A percentile compares a stretch with the other conserved stretches of the same genome.
Evolutionary conservation across 2,113 vertebrate species (phyloP).

Genomic region (Gymnarchus niloticus): DNA sequence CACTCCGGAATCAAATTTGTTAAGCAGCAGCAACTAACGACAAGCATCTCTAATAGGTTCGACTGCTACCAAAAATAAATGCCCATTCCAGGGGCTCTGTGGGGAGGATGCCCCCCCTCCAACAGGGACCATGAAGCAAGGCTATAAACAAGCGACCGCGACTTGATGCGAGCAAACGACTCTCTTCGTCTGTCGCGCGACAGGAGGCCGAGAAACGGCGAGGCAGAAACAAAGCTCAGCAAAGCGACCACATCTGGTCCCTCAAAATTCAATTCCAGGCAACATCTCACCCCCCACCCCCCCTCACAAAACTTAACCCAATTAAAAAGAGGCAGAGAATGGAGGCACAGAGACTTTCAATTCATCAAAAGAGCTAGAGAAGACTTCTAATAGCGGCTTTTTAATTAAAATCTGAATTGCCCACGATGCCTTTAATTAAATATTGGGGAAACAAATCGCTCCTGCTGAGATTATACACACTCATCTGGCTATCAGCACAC

Average conservation of each 20-base stretch:
- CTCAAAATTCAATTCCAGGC: constrained; percentile 58
- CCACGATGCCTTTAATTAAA: constrained; percentile 59
- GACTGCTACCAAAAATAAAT: background rate
- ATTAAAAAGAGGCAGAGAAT: constrained; percentile 56
- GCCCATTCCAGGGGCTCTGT: background rate
- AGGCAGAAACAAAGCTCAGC: constrained; percentile 47
- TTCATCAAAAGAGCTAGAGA: constrained; percentile 55
- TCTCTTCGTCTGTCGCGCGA: constrained; percentile 37
- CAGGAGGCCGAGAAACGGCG: constrained; percentile 29
- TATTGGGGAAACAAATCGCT: constrained; percentile 58
- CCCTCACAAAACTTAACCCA: constrained; percentile 59
- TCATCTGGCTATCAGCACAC: constrained; percentile 53
- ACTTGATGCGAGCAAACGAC: constrained; percentile 16
- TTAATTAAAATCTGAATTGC: constrained; percentile 65
- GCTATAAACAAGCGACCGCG: background rate
- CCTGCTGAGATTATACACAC: constrained; percentile 51
- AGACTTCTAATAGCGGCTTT: constrained; percentile 57
- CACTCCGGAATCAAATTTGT: background rate
- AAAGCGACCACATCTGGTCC: constrained; percentile 62
- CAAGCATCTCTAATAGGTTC: background rate
- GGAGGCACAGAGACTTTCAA: constrained; percentile 54
- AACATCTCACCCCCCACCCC: constrained; percentile 54
- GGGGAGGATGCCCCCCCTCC: background rate
- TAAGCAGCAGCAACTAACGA: background rate
- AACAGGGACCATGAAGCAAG: background rate